These are phyloP conservation scores for Lepeophtheirus nordmannii DNA, from an alignment of 2,888 invertebrate species.

Conservation along the genomic window DNA sequence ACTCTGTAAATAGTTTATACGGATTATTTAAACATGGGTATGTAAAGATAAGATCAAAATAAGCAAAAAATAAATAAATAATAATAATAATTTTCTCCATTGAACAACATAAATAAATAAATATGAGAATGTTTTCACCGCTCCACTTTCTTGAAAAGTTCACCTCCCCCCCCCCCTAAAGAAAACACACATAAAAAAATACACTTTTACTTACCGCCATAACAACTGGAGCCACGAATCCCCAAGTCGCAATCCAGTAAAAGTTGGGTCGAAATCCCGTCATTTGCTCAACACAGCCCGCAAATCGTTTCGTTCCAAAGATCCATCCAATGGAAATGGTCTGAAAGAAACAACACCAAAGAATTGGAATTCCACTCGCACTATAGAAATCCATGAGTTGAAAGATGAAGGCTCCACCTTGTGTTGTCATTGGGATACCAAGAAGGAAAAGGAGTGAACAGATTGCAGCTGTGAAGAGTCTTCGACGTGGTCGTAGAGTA, in stretches of 20 bases:
- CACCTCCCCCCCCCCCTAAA: no score
- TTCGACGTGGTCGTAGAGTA: conserved; percentile 41
- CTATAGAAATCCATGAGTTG: conserved; percentile 42
- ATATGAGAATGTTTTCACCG: no score
- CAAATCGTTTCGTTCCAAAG: conserved; percentile 44
- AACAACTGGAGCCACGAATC: conserved; percentile 43
- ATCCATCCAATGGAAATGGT: conserved; percentile 42
- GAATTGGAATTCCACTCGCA: conserved; percentile 44
- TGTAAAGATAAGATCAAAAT: no score
- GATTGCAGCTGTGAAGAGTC: conserved; percentile 47
- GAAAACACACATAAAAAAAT: neutral
- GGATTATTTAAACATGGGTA: no score
- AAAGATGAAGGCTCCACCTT: conserved; percentile 40
- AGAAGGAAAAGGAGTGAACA: conserved; percentile 45
- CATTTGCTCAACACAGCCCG: conserved; percentile 48
- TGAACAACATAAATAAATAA: neutral
- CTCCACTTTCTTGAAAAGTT: no score
- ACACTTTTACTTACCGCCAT: conserved; percentile 39
- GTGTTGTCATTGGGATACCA: conserved; percentile 48
- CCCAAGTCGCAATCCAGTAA: conserved; percentile 46
- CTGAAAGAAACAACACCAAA: conserved; percentile 45
- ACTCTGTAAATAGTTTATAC: conserved; percentile 36
- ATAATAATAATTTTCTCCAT: no score
- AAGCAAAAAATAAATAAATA: no score
- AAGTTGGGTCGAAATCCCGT: conserved; percentile 42